Evolutionary conservation across 1,140 invertebrate species (phyloP), one percentile per base, ranked within the genome.

Genomic region (Notospermus geniculatus): DNA sequence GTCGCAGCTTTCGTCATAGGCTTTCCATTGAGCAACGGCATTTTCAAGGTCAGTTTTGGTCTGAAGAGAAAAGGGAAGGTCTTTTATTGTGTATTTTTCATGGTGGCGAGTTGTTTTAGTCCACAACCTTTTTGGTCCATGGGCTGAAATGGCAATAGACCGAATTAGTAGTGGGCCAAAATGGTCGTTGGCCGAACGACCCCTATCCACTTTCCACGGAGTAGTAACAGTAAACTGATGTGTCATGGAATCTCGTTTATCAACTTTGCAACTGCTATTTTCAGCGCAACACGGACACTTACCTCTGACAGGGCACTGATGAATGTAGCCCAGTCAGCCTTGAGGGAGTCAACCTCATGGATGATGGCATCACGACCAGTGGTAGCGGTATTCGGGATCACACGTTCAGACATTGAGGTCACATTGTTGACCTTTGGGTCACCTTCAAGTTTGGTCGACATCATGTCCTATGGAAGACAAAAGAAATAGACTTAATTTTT

Each of bases 1-100:
- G 66, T 96, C 92, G 71, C 91, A 90, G 60, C 91, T 83, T n/a
- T 84, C 84, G 76, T 97, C 93, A 82, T 93, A 96, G 71, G 95
- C 91, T 60, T 87, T 87, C 93, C 93, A 96, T 71, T 74, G 70
- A 54, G 66, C 63, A 68, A 79, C 71, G 58, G 73, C 74, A 27
- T 91, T 90, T 68, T 92, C 88, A 2, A 95, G 83, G 74, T 93
- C 93, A 23, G 84, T 86, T 39, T 74, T 75, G 9, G 76, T 74
- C 77, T 78, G 28, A 41, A 30, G 25, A 55, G 15, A 27, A 30
- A n/a, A n/a, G n/a, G n/a, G n/a, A n/a, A n/a, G n/a, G n/a, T n/a
- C n/a, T n/a, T n/a, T n/a, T n/a, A n/a, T n/a, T n/a, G n/a, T n/a
- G n/a, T n/a, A n/a, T n/a, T n/a, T n/a, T n/a, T n/a, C n/a, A n/a